phyloP scores from a whole-genome alignment of 2,797 vertebrate genomes.

The Gymnopithys bicolor region DNA sequence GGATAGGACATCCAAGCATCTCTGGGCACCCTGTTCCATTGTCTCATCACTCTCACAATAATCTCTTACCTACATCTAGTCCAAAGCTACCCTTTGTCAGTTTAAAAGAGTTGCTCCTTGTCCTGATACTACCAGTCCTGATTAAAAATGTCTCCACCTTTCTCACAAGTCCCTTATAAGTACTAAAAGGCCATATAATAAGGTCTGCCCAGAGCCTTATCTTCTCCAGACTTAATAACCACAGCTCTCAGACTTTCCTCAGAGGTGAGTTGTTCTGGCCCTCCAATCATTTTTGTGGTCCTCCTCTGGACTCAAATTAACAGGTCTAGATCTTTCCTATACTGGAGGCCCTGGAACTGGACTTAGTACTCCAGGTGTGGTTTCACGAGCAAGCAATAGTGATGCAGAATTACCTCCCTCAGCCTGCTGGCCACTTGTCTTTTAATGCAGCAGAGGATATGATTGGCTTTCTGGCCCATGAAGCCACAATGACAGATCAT shows the following conservation, averaged over 20 bases:
- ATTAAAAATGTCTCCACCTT: neutral
- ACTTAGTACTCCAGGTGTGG: neutral
- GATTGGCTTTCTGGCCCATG: neutral
- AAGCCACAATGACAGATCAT: neutral
- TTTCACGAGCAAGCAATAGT: neutral
- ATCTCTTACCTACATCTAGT: neutral
- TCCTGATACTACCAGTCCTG: neutral
- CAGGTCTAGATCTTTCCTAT: neutral
- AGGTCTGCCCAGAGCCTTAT: neutral
- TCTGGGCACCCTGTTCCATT: neutral
- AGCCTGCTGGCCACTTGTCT: fast-evolving
- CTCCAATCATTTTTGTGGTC: neutral
- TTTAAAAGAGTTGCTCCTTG: too few species aligned
- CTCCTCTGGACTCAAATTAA: neutral
- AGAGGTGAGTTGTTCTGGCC: neutral
- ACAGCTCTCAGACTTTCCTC: neutral
- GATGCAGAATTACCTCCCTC: neutral
- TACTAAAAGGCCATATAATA: neutral
- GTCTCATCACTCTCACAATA: neutral
- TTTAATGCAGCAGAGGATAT: neutral
- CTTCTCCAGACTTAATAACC: neutral
- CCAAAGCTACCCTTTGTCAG: neutral
- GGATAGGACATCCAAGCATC: neutral
- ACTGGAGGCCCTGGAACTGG: neutral
- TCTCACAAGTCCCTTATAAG: neutral